Conservation (phyloP, 1,140 invertebrate species). For the Archivesica marissinica region DNA sequence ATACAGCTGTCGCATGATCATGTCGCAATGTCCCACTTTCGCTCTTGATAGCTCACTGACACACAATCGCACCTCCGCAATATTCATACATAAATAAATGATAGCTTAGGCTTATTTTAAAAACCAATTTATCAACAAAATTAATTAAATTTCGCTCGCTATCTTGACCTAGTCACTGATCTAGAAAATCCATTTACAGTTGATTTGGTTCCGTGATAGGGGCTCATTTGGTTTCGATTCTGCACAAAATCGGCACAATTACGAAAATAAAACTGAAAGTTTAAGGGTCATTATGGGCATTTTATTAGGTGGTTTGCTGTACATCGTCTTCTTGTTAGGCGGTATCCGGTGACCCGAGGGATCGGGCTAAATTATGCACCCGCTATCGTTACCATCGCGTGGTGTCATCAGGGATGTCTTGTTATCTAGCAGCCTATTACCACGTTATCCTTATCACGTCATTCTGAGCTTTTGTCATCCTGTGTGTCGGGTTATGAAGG, state of each 20-base stretch:
- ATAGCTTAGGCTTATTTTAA: slow-evolving; percentile 46
- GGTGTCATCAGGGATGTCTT: slow-evolving; percentile 45
- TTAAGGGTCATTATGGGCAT: slow-evolving; percentile 57
- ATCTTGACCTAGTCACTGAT: slow-evolving; percentile 46
- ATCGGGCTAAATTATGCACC: slow-evolving; percentile 30
- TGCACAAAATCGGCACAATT: slow-evolving; percentile 48
- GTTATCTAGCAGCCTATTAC: slow-evolving; percentile 45
- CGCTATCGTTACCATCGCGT: slow-evolving; percentile 43
- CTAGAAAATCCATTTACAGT: slow-evolving; percentile 51
- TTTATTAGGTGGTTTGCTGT: slow-evolving; percentile 43
- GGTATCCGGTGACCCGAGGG: slow-evolving; percentile 32
- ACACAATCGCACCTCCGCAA: not conserved
- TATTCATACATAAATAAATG: slow-evolving; percentile 52
- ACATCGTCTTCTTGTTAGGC: slow-evolving; percentile 34
- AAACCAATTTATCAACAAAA: slow-evolving; percentile 64
- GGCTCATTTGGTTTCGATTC: slow-evolving; percentile 44
- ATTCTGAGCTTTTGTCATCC: slow-evolving; percentile 32
- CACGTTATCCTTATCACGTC: slow-evolving; percentile 46
- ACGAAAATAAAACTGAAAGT: slow-evolving; percentile 57
- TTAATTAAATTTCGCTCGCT: slow-evolving; percentile 59
- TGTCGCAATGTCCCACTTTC: slow-evolving; percentile 17
- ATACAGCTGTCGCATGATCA: not conserved
- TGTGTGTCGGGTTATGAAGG: not conserved
- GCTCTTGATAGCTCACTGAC: not conserved
- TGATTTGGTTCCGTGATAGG: slow-evolving; percentile 45